A percentile compares a stretch with the other conserved stretches of the same genome.
Conservation (phyloP, 2,113 vertebrate genomes). For the Ailurus styani region DNA sequence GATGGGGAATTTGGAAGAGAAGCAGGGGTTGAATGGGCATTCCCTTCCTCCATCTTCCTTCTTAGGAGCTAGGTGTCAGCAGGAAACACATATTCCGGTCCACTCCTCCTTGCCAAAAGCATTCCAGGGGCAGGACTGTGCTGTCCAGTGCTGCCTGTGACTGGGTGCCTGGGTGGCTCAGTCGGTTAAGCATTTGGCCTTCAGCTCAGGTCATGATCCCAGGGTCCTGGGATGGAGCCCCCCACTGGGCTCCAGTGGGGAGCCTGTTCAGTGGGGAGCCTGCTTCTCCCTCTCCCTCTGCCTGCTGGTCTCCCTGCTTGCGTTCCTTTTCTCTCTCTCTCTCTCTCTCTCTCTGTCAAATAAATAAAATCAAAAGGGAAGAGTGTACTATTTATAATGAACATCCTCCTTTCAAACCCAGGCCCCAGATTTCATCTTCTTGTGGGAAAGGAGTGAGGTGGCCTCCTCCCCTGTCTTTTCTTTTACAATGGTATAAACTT, state of each 20-base stretch:
- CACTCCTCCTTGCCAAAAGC: not conserved
- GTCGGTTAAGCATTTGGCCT: too few species aligned
- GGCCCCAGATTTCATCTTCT: not conserved
- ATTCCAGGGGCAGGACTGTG: not conserved
- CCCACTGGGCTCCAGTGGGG: too few species aligned
- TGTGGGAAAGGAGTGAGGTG: not conserved
- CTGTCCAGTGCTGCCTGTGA: not conserved
- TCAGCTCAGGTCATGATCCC: too few species aligned
- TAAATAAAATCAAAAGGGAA: not conserved
- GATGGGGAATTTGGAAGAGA: not conserved
- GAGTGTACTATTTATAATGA: not conserved
- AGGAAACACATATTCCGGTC: not conserved
- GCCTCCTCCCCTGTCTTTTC: not conserved
- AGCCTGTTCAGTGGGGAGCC: too few species aligned
- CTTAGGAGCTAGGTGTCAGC: not conserved
- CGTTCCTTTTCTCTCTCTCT: too few species aligned
- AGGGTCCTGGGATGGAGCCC: too few species aligned
- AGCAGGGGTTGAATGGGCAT: not conserved
- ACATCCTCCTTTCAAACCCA: not conserved
- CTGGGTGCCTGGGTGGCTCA: too few species aligned
- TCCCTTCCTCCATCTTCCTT: not conserved
- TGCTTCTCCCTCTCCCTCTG: too few species aligned
- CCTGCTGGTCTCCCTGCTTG: too few species aligned
- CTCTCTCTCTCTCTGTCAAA: too few species aligned
- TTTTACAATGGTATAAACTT: not conserved